These are phyloP conservation scores for Luffia ferchaultella DNA, from an alignment of 2,888 invertebrate genomes.

Conservation along the genomic window DNA sequence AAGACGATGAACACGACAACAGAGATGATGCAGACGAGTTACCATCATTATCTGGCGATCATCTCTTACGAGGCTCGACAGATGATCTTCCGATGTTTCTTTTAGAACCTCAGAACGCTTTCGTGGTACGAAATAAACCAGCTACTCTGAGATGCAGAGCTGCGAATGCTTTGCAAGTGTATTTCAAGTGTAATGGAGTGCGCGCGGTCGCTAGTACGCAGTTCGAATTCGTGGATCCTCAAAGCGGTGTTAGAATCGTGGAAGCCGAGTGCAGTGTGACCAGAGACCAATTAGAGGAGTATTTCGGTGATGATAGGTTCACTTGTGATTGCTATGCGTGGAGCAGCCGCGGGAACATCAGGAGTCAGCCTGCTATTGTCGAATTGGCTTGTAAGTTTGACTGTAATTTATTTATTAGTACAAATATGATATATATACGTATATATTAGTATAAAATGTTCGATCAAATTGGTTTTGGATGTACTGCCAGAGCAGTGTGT, in stretches of 20 bases:
- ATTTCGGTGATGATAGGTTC: slow-evolving; percentile 88
- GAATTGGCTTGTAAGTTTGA: slow-evolving; percentile 92
- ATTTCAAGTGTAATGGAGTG: slow-evolving; percentile 91
- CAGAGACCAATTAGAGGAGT: slow-evolving; percentile 91
- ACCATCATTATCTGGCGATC: slow-evolving; percentile 53
- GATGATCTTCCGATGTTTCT: slow-evolving; percentile 86
- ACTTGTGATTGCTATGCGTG: slow-evolving; percentile 95
- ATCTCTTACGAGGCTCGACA: slow-evolving; percentile 61
- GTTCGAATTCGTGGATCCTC: slow-evolving; percentile 89
- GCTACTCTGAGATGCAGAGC: slow-evolving; percentile 90
- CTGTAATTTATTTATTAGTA: no score
- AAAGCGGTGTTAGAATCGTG: slow-evolving; percentile 85
- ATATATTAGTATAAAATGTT: no score
- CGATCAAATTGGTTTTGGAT: no score
- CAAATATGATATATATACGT: no score
- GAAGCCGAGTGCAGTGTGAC: slow-evolving; percentile 90
- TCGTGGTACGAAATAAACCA: slow-evolving; percentile 90
- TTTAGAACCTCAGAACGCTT: slow-evolving; percentile 86
- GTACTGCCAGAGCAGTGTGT: no score
- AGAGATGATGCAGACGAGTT: slow-evolving; percentile 58
- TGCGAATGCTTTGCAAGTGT: slow-evolving; percentile 85
- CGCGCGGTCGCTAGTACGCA: slow-evolving; percentile 73
- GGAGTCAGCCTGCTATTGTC: slow-evolving; percentile 87
- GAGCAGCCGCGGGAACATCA: slow-evolving; percentile 85
- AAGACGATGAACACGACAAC: slow-evolving; percentile 53